These are phyloP conservation scores for Petrocephalus microphthalmus DNA, from an alignment of 2,113 vertebrate genomes.

Conservation along the genomic window DNA sequence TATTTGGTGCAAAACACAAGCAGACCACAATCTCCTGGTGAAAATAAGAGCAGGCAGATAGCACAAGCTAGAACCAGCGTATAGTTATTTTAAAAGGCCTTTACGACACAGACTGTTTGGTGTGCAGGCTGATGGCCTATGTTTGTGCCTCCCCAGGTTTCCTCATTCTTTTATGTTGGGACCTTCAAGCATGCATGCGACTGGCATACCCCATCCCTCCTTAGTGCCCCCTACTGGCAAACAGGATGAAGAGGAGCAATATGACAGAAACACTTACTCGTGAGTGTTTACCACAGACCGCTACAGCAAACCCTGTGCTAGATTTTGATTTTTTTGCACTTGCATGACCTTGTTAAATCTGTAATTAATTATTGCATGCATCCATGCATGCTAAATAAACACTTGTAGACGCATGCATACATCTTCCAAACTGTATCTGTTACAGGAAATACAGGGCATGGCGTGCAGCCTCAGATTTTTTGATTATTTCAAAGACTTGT, in stretches of 20 bases:
- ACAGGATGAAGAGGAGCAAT: conserved; percentile 80
- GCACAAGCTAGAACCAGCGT: neutral
- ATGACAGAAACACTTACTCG: conserved; percentile 77
- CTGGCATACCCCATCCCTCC: conserved; percentile 89
- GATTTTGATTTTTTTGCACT: neutral
- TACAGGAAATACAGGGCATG: neutral
- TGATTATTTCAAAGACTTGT: neutral
- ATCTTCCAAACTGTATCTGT: neutral
- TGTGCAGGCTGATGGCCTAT: neutral
- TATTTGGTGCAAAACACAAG: conserved; percentile 6
- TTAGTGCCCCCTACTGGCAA: conserved; percentile 89
- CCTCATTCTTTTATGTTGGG: conserved; percentile 89
- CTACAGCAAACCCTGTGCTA: neutral
- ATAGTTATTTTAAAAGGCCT: neutral
- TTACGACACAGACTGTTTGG: neutral
- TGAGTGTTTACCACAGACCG: conserved; percentile 40
- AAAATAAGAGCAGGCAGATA: neutral
- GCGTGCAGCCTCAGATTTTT: neutral
- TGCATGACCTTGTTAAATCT: neutral
- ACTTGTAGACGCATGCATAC: neutral
- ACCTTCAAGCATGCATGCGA: conserved; percentile 82
- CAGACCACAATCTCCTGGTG: conserved; percentile 26
- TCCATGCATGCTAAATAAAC: neutral
- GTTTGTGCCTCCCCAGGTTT: conserved; percentile 67
- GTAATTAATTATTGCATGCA: neutral